A percentile compares a stretch with the other conserved stretches of the same genome.
Conservation (phyloP, 2,113 vertebrate species). For the Pimephales promelas region DNA sequence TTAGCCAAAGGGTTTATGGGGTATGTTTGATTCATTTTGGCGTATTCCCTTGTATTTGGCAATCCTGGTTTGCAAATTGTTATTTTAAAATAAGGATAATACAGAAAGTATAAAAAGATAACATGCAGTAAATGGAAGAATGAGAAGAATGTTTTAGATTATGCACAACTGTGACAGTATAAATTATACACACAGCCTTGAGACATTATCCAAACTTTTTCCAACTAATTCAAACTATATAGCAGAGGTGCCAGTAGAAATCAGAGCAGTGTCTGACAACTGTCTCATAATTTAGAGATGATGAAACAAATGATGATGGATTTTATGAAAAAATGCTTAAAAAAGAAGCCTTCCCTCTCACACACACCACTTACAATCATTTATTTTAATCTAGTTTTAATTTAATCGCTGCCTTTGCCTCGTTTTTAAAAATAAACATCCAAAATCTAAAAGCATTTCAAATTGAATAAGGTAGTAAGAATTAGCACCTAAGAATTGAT, state of each 20-base stretch:
- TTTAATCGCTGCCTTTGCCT: not conserved
- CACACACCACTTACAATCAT: not conserved
- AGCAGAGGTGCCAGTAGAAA: slow-evolving; percentile 55
- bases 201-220: not conserved
- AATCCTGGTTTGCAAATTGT: too few relatives aligned
- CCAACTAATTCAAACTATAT: not conserved
- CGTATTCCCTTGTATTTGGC: not conserved
- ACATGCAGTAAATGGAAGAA: not conserved
- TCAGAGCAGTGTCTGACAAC: slow-evolving; percentile 38
- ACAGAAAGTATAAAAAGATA: not conserved
- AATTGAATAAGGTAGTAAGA: not conserved
- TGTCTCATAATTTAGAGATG: slow-evolving; percentile 54
- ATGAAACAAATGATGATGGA: too few relatives aligned
- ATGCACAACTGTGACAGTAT: not conserved
- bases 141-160: not conserved
- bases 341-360: too few relatives aligned
- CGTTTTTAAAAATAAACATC: not conserved
- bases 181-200: not conserved
- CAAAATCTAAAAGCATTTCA: not conserved
- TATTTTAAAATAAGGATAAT: too few relatives aligned
- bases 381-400: not conserved
- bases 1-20: not conserved
- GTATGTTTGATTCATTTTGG: not conserved
- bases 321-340: too few relatives aligned
- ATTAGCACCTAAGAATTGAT: not conserved